A percentile compares a stretch with the other conserved stretches of the same genome.
phyloP scores from a whole-genome alignment of 2,797 vertebrate genomes.

The Pygocentrus nattereri region DNA sequence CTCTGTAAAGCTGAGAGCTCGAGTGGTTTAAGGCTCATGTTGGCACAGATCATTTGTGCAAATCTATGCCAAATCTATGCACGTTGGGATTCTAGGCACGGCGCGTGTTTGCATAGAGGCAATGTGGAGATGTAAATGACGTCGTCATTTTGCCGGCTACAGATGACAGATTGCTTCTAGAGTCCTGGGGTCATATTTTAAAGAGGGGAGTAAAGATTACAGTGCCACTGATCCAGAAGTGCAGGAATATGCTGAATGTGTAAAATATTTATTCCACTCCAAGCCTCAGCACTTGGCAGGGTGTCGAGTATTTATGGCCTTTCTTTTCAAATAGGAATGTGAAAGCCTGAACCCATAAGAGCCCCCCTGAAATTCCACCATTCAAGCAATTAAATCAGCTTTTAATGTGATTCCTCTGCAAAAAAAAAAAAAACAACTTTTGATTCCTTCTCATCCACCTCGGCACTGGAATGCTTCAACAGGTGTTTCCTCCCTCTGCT shows the following conservation, averaged over 20 bases:
- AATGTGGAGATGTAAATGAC: conserved; percentile 54
- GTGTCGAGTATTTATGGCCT: conserved; percentile 47
- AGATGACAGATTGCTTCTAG: conserved; percentile 52
- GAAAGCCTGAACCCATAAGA: conserved; percentile 38
- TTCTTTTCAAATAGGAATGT: conserved; percentile 52
- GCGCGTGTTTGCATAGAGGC: conserved; percentile 43
- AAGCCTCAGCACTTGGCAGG: conserved; percentile 29
- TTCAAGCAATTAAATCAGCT: conserved; percentile 43
- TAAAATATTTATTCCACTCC: conserved; percentile 44
- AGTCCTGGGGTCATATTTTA: conserved; percentile 54
- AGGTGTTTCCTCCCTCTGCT: conserved; percentile 56
- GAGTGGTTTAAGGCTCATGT: conserved; percentile 29
- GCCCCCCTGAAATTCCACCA: conserved; percentile 43
- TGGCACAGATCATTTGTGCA: conserved; percentile 45
- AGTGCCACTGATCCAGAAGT: conserved; percentile 43
- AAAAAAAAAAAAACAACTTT: background rate
- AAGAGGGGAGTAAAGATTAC: conserved; percentile 53
- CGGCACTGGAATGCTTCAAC: conserved; percentile 27
- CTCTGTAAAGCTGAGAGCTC: conserved; percentile 18
- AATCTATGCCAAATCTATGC: conserved; percentile 49
- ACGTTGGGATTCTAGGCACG: conserved; percentile 47
- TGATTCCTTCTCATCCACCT: conserved; percentile 15
- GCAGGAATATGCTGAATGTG: conserved; percentile 50
- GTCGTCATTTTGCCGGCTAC: conserved; percentile 48
- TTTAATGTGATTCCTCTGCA: conserved; percentile 28